Base-by-base conservation (phyloP, 2,888 invertebrate species). In the Hirtodrosophila alboralis region DNA sequence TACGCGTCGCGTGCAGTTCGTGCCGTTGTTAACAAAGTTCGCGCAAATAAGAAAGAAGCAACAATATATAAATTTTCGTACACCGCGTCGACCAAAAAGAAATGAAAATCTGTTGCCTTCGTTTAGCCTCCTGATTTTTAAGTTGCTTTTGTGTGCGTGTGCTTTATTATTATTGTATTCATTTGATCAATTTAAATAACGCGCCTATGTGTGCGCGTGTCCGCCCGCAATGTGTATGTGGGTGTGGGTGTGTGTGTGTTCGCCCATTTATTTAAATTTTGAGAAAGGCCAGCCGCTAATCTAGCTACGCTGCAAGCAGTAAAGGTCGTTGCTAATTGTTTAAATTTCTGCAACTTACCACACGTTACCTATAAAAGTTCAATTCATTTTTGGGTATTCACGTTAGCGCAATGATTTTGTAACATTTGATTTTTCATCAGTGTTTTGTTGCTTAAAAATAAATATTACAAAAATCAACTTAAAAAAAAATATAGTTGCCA, bases 1-100 rank as follows among this genome's bases (percentile, higher is more conserved):
- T 49, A 23, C 67, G 49, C 73, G 72, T 16, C 67, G 76, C 51
- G 57, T 51, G 34, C 37, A 54, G 59, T 59, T 57, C 59, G 59
- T 49, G 30, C 18, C 26, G 43, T 45, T 16, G n/a, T n/a, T n/a
- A n/a, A 9, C 18, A 9, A 16, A 31, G 8, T 14, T 48, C 43
- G 47, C 26, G 10, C 33, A 40, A n/a, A 33, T 30, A 54, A 47
- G 10, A 57, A 64, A 71, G 6, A 13, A 12, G 5, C 23, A 23
- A 23, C 23, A 21, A 59, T 54, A 31, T 43, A 43, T 14, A 7
- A n/a, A n/a, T n/a, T n/a, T n/a, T 44, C 49, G 68, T 65, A 16
- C 18, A 28, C 28, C 37, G 21, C 13, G 41, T 5, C n/a, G n/a
- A n/a, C n/a, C n/a, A n/a, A n/a, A 27, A 59, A 47, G 31, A 67